Evolutionary conservation across 2,797 vertebrate genomes (phyloP).

Genomic region (Lagocephalus sceleratus): DNA sequence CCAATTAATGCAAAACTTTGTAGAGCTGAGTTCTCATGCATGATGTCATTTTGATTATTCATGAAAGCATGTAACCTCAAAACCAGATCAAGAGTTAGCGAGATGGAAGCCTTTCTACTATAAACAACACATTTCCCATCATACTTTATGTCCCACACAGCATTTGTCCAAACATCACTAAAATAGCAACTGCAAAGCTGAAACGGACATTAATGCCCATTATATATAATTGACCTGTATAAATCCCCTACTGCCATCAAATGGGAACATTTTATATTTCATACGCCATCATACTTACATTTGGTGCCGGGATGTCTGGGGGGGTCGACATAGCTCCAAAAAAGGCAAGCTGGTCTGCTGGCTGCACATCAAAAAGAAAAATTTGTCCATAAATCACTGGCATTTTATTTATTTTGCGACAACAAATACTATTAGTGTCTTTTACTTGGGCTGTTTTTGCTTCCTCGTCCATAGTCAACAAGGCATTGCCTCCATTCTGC

Average conservation of each 20-base stretch:
- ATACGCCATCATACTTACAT: slow-evolving; percentile 79
- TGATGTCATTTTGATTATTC: background rate
- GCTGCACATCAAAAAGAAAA: slow-evolving; percentile 68
- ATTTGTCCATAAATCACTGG: background rate
- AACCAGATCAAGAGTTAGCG: no score
- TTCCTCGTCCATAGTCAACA: slow-evolving; percentile 68
- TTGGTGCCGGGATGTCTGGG: slow-evolving; percentile 86
- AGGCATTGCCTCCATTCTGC: slow-evolving; percentile 80
- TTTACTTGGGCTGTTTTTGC: slow-evolving; percentile 76
- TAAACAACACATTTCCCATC: no score
- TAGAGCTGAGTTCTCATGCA: slow-evolving; percentile 44
- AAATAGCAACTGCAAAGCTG: background rate
- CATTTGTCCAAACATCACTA: no score
- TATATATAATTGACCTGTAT: background rate
- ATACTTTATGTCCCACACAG: no score
- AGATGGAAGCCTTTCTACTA: no score
- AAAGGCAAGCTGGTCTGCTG: slow-evolving; percentile 87
- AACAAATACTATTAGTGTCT: background rate
- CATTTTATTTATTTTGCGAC: slow-evolving; percentile 1
- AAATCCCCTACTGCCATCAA: slow-evolving; percentile 13
- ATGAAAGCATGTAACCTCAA: no score
- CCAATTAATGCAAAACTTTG: slow-evolving; percentile 6
- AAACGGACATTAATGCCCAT: background rate
- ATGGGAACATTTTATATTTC: slow-evolving; percentile 24
- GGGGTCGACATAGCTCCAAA: slow-evolving; percentile 98